These are phyloP conservation scores for Phymanthus crucifer DNA, from an alignment of 92 coral and sea anemone genomes.

Conservation along the genomic window DNA sequence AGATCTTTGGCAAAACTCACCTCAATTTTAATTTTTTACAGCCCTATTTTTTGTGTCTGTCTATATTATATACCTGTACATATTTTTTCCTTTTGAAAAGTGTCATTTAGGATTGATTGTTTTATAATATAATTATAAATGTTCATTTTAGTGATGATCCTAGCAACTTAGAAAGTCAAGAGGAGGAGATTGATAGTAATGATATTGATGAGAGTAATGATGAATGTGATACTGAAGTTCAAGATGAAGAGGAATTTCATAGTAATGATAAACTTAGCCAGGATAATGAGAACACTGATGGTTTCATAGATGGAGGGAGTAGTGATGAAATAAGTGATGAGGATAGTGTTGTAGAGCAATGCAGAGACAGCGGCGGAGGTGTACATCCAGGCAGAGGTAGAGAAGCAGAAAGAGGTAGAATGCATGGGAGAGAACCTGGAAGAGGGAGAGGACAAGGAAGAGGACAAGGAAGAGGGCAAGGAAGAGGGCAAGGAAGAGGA, in stretches of 20 bases:
- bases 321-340: slow-evolving; percentile 24
- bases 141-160: slow-evolving; percentile 1
- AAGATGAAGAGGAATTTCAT: not conserved
- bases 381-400: slow-evolving; percentile 3
- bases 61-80: not conserved
- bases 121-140: not conserved
- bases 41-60: not conserved
- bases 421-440: slow-evolving; percentile 21
- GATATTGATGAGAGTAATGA: not conserved
- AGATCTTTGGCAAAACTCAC: not conserved
- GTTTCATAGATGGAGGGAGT: not conserved
- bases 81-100: not conserved
- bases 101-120: not conserved
- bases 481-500: no score
- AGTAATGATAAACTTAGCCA: slow-evolving; percentile 3
- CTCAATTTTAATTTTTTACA: not conserved
- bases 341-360: slow-evolving; percentile 19
- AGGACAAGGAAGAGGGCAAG: slow-evolving; percentile 1
- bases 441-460: slow-evolving; percentile 25
- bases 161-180: slow-evolving; percentile 7
- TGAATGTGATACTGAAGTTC: slow-evolving; percentile 4
- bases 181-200: slow-evolving; percentile 5
- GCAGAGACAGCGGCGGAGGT: not conserved
- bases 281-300: not conserved
- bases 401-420: slow-evolving; percentile 5